Conservation (phyloP, 2,113 vertebrate species). For the Cisticola juncidis region DNA sequence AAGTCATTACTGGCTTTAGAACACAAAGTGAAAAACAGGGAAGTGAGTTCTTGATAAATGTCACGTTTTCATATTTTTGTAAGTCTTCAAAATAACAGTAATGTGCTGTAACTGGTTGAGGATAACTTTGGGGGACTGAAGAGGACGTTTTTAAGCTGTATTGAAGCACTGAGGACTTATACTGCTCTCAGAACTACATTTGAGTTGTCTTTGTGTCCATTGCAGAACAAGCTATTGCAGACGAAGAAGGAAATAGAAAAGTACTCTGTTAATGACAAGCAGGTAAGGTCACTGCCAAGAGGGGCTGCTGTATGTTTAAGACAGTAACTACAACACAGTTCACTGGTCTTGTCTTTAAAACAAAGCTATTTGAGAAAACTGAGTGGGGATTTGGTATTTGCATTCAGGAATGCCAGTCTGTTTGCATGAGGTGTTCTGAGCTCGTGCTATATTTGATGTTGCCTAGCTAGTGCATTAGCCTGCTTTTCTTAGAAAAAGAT, state of each 20-base stretch:
- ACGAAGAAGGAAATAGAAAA: slow-evolving; percentile 97
- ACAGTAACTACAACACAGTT: background rate
- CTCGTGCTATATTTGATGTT: background rate
- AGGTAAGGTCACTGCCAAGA: slow-evolving; percentile 77
- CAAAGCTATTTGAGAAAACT: background rate
- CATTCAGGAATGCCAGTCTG: background rate
- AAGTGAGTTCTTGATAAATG: background rate
- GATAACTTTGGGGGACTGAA: background rate
- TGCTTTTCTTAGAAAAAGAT: background rate
- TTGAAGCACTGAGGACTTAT: background rate
- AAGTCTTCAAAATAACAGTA: background rate
- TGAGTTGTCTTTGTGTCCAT: background rate
- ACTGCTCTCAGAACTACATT: background rate
- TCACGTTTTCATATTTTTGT: background rate
- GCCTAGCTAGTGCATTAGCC: background rate
- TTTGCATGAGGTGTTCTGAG: background rate
- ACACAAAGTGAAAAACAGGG: background rate
- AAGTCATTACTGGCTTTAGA: background rate
- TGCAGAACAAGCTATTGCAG: slow-evolving; percentile 88
- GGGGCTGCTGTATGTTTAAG: background rate
- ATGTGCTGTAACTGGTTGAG: background rate
- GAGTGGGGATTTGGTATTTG: background rate
- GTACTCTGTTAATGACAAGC: slow-evolving; percentile 92
- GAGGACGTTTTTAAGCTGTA: background rate
- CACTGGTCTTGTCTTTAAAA: background rate